phyloP scores from a whole-genome alignment of 2,888 invertebrate genomes.

The Quadroppia sp. region DNA sequence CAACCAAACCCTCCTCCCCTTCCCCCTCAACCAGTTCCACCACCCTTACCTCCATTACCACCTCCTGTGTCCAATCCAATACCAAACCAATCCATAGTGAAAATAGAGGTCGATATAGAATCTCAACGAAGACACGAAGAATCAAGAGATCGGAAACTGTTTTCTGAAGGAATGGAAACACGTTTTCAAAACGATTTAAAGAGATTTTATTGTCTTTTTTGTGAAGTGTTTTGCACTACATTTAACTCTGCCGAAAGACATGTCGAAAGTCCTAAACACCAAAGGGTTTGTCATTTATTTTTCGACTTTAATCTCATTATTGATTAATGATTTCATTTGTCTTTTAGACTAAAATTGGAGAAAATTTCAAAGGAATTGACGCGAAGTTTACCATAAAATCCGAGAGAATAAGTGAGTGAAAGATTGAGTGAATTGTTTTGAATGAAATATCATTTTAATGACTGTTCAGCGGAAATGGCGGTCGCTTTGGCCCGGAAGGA shows the following conservation, averaged over 20 bases:
- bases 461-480: background rate
- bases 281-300: background rate
- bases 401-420: constrained; percentile 10
- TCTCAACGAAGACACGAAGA: background rate
- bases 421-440: background rate
- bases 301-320: background rate
- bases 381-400: constrained; percentile 2
- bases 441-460: background rate
- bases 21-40: background rate
- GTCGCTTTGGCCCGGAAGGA: constrained; percentile 27
- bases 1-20: background rate
- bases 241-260: background rate
- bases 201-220: constrained; percentile 1
- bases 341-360: constrained; percentile 18
- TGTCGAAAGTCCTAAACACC: constrained; percentile 24
- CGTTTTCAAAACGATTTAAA: background rate
- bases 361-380: constrained; percentile 20
- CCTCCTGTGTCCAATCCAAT: background rate
- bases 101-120: background rate
- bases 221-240: background rate
- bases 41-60: background rate
- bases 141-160: background rate
- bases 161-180: background rate
- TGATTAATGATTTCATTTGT: background rate
- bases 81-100: background rate